Evolutionary conservation across 2,113 vertebrate species (phyloP), one percentile per base, ranked within the genome.

Genomic region (Brachyhypopomus occidentalis): DNA sequence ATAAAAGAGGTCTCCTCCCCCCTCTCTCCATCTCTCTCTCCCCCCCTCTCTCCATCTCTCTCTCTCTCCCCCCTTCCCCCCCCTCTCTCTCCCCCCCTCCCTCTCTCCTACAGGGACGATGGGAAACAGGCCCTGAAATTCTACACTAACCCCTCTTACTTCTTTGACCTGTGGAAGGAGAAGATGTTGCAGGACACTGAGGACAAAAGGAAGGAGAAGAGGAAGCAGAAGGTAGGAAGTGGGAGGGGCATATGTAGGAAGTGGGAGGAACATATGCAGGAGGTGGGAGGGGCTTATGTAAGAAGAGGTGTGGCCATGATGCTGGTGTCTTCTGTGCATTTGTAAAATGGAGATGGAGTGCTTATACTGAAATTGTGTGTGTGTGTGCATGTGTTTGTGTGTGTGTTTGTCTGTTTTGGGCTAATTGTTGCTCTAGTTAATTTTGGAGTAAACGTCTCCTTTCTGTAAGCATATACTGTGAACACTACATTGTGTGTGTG

Each of bases 151-250:
- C 98, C 98, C 55, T 99, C 98, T 0, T 99, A 98, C 90, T 99
- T 99, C 93, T 99, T 99, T 75, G 97, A 99, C 87, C 93, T 99
- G 55, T 99, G 98, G 98, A 95, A 97, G 87, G 97, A 99, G 93
- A 99, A 98, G 91, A 99, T 99, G 98, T 90, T 99, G 84, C 97
- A 99, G 91, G 98, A 99, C 90, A 99, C 98, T 0, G 98, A 99
- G 84, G 97, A 99, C 93, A 99, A 99, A 91, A 94, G 98, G 88
- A 99, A 99, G 91, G 98, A 99, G 88, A 96, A 96, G 89, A 93
- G 97, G 88, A 98, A 99, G 90, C 98, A 99, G 88, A 99, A 99
- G 96, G 98, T 99, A 94, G 12, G 2, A 41, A 66, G 25, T 64
- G 38, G 25, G 7, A 72, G 58, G 23, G 36, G 71, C 23, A 30